Evolutionary conservation across 2,113 vertebrate species (phyloP), one percentile per base, ranked within the genome.

Genomic region (Pyxicephalus adspersus): DNA sequence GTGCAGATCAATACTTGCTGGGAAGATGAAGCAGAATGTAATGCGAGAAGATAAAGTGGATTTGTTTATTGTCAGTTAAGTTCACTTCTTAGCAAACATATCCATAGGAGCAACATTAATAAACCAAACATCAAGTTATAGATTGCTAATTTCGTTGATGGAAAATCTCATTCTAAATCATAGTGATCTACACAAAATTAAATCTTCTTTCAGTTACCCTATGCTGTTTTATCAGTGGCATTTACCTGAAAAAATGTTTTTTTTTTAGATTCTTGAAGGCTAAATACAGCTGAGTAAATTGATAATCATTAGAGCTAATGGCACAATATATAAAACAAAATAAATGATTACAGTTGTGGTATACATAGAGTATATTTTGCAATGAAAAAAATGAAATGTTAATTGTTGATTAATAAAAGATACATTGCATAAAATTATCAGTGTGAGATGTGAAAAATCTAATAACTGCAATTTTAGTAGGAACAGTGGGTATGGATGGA

Each of bases 1-100:
- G 64, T 67, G 76, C 15, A 29, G 52, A 78, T 78, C 76, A 58
- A 78, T 78, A 67, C 51, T 25, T 38, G 64, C 76, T 57, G 64
- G 52, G 67, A 67, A 78, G 64, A 78, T 67, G 64, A 78, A 52
- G 52, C 64, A 25, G 9, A 58, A 58, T 45, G 64, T 58, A 68
- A 78, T 58, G 76, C 13, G 45, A 61, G 63, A 51, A 76, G 2
- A 19, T 13, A 26, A 67, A 57, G 64, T 38, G 29, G 15, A 57
- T 78, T 55, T 54, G 63, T 57, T 78, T 38, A 57, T 66, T 67
- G 64, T 57, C 64, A 78, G 52, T 38, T 54, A 19, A 22, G 31
- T 55, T 57, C 23, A 20, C 45, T 23, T 38, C 52, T 18, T 68
- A 26, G 64, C 54, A 78, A 52, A 64, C 23, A n/a, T 67, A 58